Evolutionary conservation across 2,888 invertebrate genomes (phyloP).

Genomic region (Yponomeuta cagnagella): DNA sequence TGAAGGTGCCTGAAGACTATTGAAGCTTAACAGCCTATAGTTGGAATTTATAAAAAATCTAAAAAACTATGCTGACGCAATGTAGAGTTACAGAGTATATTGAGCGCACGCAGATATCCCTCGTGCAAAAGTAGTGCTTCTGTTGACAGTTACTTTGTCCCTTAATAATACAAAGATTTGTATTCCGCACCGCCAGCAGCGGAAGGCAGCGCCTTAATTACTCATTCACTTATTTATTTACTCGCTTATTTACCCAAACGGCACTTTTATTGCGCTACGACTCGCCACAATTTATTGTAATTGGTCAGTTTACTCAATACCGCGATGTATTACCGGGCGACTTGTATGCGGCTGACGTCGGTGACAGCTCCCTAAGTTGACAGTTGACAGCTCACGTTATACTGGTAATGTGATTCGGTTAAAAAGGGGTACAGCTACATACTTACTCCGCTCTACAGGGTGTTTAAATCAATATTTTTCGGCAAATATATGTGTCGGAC

Average conservation of each 20-base stretch:
- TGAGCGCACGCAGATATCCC: too few species aligned
- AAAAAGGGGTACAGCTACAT: not conserved
- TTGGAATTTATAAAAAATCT: too few species aligned
- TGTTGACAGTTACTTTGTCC: conserved; percentile 20
- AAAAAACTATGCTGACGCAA: too few species aligned
- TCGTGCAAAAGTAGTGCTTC: not conserved
- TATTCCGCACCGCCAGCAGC: conserved; percentile 48
- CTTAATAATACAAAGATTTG: conserved; percentile 65
- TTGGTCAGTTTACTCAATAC: conserved; percentile 58
- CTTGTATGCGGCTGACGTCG: conserved; percentile 26
- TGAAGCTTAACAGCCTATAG: too few species aligned
- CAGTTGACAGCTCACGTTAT: not conserved
- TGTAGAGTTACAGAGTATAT: too few species aligned
- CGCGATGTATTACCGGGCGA: conserved; percentile 35
- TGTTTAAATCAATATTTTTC: too few species aligned
- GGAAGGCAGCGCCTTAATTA: conserved; percentile 53
- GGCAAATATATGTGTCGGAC: too few species aligned
- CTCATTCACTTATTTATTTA: conserved; percentile 58
- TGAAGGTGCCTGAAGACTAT: too few species aligned
- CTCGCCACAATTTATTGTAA: conserved; percentile 62
- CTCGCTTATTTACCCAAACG: conserved; percentile 64
- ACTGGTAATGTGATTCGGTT: not conserved
- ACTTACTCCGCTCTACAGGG: not conserved
- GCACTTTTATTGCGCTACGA: conserved; percentile 52
- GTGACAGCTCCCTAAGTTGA: not conserved